These are phyloP conservation scores for Podarcis siculus DNA, from an alignment of 2,797 vertebrate genomes.

Conservation along the genomic window DNA sequence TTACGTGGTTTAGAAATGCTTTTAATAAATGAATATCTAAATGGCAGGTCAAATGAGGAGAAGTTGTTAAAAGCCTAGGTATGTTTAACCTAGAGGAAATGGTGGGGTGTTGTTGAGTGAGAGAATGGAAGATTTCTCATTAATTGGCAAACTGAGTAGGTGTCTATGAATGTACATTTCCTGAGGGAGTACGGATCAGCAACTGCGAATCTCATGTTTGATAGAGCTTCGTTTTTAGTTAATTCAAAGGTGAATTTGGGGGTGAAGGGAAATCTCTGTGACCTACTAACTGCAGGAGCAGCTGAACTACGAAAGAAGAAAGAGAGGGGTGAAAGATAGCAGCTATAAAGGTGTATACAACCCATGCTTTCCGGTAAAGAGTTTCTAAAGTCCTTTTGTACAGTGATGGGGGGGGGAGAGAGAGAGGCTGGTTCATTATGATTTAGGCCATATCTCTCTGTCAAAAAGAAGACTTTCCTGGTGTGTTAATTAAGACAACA, in stretches of 20 bases:
- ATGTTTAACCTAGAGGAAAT: background rate
- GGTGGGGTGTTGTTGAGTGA: background rate
- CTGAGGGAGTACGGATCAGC: background rate
- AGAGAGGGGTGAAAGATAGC: slow-evolving; percentile 5
- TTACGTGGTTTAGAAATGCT: too few species aligned
- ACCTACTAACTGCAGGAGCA: slow-evolving; percentile 20
- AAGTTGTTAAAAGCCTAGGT: background rate
- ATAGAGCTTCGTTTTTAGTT: slow-evolving; percentile 32
- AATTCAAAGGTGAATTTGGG: background rate
- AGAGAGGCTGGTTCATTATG: background rate
- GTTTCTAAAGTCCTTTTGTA: slow-evolving; percentile 21
- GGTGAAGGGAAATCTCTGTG: background rate
- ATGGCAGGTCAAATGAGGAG: background rate
- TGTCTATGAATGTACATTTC: slow-evolving; percentile 43
- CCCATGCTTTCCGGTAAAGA: slow-evolving; percentile 12
- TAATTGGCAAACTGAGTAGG: slow-evolving; percentile 10
- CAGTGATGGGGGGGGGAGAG: background rate
- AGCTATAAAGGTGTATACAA: background rate
- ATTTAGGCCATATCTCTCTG: slow-evolving; percentile 31
- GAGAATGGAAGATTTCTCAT: background rate
- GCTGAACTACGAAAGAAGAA: background rate
- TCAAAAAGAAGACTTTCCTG: slow-evolving; percentile 26
- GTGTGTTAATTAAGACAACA: slow-evolving; percentile 43
- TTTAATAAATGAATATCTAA: background rate
- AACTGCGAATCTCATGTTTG: slow-evolving; percentile 12